Evolutionary conservation across 2,113 vertebrate genomes (phyloP), one percentile per base, ranked within the genome.

Genomic region (Cynocephalus volans): DNA sequence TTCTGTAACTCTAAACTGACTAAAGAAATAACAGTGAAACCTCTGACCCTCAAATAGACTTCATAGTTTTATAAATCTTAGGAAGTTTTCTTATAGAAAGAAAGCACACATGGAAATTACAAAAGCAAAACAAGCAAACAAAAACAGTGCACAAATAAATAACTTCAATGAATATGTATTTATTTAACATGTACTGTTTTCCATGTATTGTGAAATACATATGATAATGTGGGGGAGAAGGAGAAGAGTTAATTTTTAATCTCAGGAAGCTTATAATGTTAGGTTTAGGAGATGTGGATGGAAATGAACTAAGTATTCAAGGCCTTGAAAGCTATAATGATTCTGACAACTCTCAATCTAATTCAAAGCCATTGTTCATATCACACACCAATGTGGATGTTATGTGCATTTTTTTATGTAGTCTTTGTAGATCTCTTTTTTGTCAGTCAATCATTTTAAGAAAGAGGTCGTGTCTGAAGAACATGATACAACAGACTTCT

Each of bases 51-150:
- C 14, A 45, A 58, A 52, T 4, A 94, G 26, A n/a, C 13, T 88
- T 41, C 41, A 3, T 41, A 28, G 56, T 83, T 90, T 77, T 1
- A 4, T 91, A 75, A 93, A 93, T 56, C 3, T 76, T 60, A 75
- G 7, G 26, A 69, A 62, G 5, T 6, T 60, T 83, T 33, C 12
- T 58, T 73, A 54, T 21, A 54, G 36, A 62, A 79, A 86, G 17
- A 6, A 6, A 67, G 11, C 6, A 33, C 41, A 18, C 2, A 77
- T 48, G 10, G 15, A 83, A 90, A 88, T 86, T 84, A 81, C 54
- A 94, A 96, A 92, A 82, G 33, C 41, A 93, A 86, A 85, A 48
- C 14, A 84, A 81, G 6, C 23, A 52, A 36, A n/a, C 2, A 79
- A 62, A 58, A 14, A 56, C n/a, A 52, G 41, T 48, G 14, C 1